A percentile compares a stretch with the other conserved stretches of the same genome.
Conservation (phyloP, 2,888 invertebrate species). For the Pantelozetes paolii region DNA sequence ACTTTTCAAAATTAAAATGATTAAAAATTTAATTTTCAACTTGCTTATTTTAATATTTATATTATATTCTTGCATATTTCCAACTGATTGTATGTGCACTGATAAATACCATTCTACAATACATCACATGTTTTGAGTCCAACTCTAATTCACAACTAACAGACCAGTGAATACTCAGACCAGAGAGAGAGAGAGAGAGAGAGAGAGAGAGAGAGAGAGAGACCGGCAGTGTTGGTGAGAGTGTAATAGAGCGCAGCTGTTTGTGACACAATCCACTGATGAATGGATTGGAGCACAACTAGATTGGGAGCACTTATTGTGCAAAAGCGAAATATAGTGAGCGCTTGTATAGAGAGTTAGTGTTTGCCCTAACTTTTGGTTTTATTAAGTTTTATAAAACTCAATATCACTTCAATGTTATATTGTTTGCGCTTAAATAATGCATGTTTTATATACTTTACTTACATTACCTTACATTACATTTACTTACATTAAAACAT, state of each 20-base stretch:
- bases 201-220: slow-evolving; percentile 2
- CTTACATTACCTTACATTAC: slow-evolving; percentile 31
- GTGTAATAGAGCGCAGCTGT: slow-evolving; percentile 22
- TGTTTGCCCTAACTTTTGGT: slow-evolving; percentile 26
- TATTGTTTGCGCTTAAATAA: slow-evolving; percentile 17
- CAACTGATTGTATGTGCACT: too few relatives aligned
- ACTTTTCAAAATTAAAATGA: too few relatives aligned
- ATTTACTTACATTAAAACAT: background rate
- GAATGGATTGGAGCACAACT: slow-evolving; percentile 28
- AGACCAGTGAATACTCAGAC: slow-evolving; percentile 1
- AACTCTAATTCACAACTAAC: background rate
- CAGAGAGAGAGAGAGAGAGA: background rate
- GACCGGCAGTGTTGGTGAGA: slow-evolving; percentile 3
- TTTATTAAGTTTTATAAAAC: slow-evolving; percentile 36
- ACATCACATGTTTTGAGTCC: too few relatives aligned
- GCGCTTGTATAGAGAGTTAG: background rate
- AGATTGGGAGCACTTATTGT: slow-evolving; percentile 17
- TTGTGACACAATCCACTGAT: slow-evolving; percentile 28
- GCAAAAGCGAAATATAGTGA: slow-evolving; percentile 1
- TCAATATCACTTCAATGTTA: slow-evolving; percentile 26
- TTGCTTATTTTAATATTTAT: too few relatives aligned
- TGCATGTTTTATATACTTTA: slow-evolving; percentile 29
- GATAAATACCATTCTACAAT: too few relatives aligned
- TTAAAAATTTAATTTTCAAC: too few relatives aligned
- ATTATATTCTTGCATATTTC: too few relatives aligned